Evolutionary conservation across 1,140 invertebrate genomes (phyloP), one percentile per base, ranked within the genome.

Genomic region (Brachionus plicatilis): DNA sequence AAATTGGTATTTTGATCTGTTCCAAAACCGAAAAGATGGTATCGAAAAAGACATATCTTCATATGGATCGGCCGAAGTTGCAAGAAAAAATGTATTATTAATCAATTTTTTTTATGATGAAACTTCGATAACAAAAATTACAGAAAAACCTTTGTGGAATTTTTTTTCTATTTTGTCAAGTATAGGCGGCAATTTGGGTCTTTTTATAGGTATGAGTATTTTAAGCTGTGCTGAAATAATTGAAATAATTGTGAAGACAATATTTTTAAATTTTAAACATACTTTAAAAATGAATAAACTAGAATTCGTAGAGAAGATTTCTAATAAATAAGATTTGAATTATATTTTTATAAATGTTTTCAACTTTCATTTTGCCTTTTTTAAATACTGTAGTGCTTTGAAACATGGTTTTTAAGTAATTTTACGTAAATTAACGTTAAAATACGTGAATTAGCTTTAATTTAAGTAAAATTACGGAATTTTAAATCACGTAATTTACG

Each of bases 161-260:
- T n/a, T 53, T 5, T 53, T 53, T 1, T 50, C 76, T 20, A 33
- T 79, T 37, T 79, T 79, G n/a, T 56, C 76, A 53, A 79, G 50
- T 17, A 14, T 79, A 29, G 41, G 76, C 9, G 76, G 76, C 4
- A 56, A 80, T 33, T 41, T 80, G 11, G 76, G 76, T 24, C 37
- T 80, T 14, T 80, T 80, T 56, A 47, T 65, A 27, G 76, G 76
- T 33, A 80, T 80, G 5, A 60, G 50, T 9, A 37, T 80, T 56
- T 41, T 80, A 41, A 80, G 76, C n/a, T 24, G 7, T 17, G 20
- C 53, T 33, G 76, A 80, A 65, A 56, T 80, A 27, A 17, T 80
- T 14, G 76, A 80, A 33, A 9, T 80, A 6, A 17, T 43, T 41
- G 2, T 80, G 11, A 24, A 80, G 43, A 17, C 47, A 11, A 20